A percentile compares a stretch with the other conserved stretches of the same genome.
Conservation (phyloP, 2,888 invertebrate genomes). For the Resseliella maxima region DNA sequence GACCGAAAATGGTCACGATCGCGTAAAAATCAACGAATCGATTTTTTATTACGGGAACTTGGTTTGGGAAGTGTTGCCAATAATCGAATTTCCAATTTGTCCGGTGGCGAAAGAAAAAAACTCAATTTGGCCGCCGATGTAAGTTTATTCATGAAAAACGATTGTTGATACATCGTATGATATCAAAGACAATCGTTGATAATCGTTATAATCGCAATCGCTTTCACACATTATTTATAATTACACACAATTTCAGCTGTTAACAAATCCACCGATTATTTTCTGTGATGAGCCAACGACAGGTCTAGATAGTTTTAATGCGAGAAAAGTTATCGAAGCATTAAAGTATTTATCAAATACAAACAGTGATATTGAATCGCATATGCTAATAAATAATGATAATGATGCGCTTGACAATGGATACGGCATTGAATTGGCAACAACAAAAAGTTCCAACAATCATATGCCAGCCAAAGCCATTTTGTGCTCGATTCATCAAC, state of each 20-base stretch:
- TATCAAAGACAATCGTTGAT: not conserved
- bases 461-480: conserved; percentile 72
- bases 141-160: conserved; percentile 57
- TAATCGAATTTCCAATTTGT: conserved; percentile 80
- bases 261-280: conserved; percentile 87
- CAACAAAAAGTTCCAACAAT: not conserved
- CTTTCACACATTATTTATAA: too few relatives aligned
- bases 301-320: conserved; percentile 90
- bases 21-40: conserved; percentile 64
- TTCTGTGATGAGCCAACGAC: conserved; percentile 96
- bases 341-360: conserved; percentile 70
- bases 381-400: not conserved
- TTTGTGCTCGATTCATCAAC: conserved; percentile 91
- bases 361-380: not conserved
- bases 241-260: too few relatives aligned
- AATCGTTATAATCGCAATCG: not conserved
- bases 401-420: not conserved
- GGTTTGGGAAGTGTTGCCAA: conserved; percentile 78
- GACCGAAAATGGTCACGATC: conserved; percentile 70
- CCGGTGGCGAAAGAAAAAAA: conserved; percentile 90
- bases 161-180: too few relatives aligned
- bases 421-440: conserved; percentile 15
- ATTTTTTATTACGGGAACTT: conserved; percentile 70
- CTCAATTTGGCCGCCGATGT: conserved; percentile 89
- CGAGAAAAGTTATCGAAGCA: conserved; percentile 82